Percentiles rank a stretch among this genome's conserved stretches.
These are phyloP conservation scores for Montipora capitata DNA, from an alignment of 92 coral and sea anemone genomes.

Conservation along the genomic window DNA sequence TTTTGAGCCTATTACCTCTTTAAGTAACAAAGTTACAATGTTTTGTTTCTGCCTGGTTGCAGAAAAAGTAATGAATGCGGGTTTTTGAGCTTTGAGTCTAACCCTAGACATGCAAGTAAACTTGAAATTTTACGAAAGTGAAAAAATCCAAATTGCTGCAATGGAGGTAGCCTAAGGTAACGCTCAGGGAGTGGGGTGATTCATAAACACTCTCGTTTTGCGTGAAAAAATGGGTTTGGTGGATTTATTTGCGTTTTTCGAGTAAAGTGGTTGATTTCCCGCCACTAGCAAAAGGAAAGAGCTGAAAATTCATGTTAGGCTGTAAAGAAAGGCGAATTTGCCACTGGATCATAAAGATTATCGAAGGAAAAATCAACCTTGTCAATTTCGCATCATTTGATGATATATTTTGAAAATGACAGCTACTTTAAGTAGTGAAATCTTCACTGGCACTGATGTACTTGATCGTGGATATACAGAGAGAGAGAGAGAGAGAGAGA, in stretches of 20 bases:
- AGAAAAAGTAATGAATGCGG: background rate
- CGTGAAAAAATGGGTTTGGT: conserved; percentile 1
- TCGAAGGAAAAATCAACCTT: too few relatives aligned
- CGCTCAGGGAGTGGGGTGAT: too few relatives aligned
- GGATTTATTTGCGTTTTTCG: conserved; percentile 3
- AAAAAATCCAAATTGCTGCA: conserved; percentile 9
- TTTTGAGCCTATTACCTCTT: too few relatives aligned
- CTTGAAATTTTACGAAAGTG: conserved; percentile 16
- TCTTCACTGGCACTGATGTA: background rate
- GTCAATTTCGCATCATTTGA: too few relatives aligned
- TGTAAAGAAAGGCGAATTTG: background rate
- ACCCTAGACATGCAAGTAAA: conserved; percentile 20
- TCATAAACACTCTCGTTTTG: background rate
- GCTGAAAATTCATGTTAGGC: background rate
- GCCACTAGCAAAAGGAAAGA: too few relatives aligned
- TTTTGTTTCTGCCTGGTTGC: background rate
- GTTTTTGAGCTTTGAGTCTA: too few relatives aligned
- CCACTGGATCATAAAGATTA: too few relatives aligned
- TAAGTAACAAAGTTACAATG: too few relatives aligned
- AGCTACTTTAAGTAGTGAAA: background rate
- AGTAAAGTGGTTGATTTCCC: too few relatives aligned
- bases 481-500: too few relatives aligned
- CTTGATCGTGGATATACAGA: too few relatives aligned
- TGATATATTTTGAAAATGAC: too few relatives aligned
- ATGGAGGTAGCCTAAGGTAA: conserved; percentile 11